Base-by-base conservation (phyloP, 1,140 invertebrate genomes). In the Drosophila repleta region DNA sequence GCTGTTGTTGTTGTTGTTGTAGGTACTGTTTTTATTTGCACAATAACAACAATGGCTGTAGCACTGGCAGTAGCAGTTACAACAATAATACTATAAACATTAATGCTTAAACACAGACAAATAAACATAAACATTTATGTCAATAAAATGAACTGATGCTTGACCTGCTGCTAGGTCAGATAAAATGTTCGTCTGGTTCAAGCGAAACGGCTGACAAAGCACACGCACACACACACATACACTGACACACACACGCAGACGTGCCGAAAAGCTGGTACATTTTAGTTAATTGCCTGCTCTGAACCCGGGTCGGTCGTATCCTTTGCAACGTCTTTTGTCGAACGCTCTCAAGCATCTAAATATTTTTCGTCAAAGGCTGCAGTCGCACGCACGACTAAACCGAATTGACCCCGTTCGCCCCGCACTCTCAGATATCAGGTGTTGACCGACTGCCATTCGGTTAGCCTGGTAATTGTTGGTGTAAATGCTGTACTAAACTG, bases 101-200 rank as follows among this genome's bases (percentile, higher is more conserved):
- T 87, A 85, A 87, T 74, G 82, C 69, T 85, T 81, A 66, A 85
- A 66, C 78, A 71, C 78, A 85, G 81, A 87, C 81, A 81, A 87
- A 87, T 87, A 85, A 85, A 85, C 82, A 85, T 85, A 85, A 85
- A 85, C 81, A 81, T 87, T 85, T 81, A 87, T 85, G 82, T 87
- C 82, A 85, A 85, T 85, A 87, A 78, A 81, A 85, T 87, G 78
- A 85, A 87, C 81, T 87, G 82, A 85, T 78, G 81, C 81, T 87
- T 85, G 81, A 85, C 81, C 78, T 70, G 82, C 78, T 70, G 82
- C 20, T 64, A 56, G 81, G 78, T 74, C 74, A 81, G 81, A 85
- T 85, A 85, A 82, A 81, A 62, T 65, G 68, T 43, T 49, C 45
- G 55, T 32, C 62, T 49, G 48, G 39, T 58, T 67, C 17, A 52